These are phyloP conservation scores for Mystacornis crossleyi DNA, from an alignment of 2,113 vertebrate species.

Conservation along the genomic window DNA sequence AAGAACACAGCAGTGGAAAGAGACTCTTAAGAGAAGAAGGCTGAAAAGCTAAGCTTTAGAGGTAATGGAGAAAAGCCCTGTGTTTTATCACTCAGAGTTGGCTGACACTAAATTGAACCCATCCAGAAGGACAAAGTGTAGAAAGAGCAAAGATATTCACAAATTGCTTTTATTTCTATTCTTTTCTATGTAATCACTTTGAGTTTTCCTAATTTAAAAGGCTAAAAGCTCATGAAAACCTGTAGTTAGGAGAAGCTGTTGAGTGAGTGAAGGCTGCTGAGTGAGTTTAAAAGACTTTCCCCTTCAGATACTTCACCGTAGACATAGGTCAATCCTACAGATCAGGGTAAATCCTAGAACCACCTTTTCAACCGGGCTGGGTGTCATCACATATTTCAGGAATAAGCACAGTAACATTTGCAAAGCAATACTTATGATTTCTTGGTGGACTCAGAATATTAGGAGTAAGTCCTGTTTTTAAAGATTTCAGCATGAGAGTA, in stretches of 20 bases:
- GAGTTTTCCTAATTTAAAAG: neutral
- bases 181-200: neutral
- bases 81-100: neutral
- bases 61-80: neutral
- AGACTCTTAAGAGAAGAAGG: neutral
- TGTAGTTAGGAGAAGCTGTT: neutral
- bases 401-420: neutral
- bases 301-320: neutral
- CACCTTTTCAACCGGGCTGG: neutral
- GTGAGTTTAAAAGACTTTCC: neutral
- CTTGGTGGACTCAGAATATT: neutral
- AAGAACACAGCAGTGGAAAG: neutral
- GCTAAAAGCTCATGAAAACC: neutral
- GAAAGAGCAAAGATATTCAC: neutral
- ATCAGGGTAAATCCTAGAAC: neutral
- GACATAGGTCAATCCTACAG: neutral
- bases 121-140: neutral
- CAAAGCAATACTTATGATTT: neutral
- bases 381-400: neutral
- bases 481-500: neutral
- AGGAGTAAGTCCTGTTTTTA: neutral
- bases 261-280: neutral
- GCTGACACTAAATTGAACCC: neutral
- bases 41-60: neutral
- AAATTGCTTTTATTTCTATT: neutral